Evolutionary conservation across 1,140 invertebrate genomes (phyloP), one percentile per base, ranked within the genome.

Genomic region (Sycophila sp.): DNA sequence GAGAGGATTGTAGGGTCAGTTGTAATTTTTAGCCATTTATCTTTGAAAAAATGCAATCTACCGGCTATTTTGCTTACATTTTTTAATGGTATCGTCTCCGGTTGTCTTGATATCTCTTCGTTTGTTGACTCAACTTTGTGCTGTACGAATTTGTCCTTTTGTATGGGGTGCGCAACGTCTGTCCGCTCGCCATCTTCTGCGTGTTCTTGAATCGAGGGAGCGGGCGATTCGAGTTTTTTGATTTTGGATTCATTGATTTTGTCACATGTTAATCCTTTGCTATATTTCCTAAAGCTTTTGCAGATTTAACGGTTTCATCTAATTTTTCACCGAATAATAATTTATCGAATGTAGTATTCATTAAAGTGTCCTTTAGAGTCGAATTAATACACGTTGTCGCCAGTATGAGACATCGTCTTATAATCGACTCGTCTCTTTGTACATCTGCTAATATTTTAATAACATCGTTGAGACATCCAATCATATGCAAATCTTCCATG

Each of bases 261-360:
- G 4, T 32, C n/a, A 7, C 1, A 1, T 6, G 6, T n/a, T 32
- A 56, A 17, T 6, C 17, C 34, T 56, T 56, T 6, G 53, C 53
- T n/a, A 7, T n/a, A 4, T 11, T 7, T 15, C 34, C 53, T 8
- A 69, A 55, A 19, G 73, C 55, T 7, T 69, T 66, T 0, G 72
- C 63, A 6, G 47, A 2, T 42, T 73, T 75, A 10, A 77, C 2
- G 38, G 58, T 75, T 40, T 77, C 72, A 13, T 60, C 73, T 51
- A 77, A 71, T 15, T 73, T 66, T 32, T 68, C 15, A 0, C 71
- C 76, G 30, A 75, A 72, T 7, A 77, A 45, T 6, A 40, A 63
- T 3, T 28, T 19, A 19, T 74, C 70, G 24, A 10, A 24, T 8
- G 34, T n/a, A 30, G 74, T 56, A 13, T 26, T 49, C 32, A 28